Base-by-base conservation (phyloP, 2,113 vertebrate genomes). In the Coryphaenoides rupestris region DNA sequence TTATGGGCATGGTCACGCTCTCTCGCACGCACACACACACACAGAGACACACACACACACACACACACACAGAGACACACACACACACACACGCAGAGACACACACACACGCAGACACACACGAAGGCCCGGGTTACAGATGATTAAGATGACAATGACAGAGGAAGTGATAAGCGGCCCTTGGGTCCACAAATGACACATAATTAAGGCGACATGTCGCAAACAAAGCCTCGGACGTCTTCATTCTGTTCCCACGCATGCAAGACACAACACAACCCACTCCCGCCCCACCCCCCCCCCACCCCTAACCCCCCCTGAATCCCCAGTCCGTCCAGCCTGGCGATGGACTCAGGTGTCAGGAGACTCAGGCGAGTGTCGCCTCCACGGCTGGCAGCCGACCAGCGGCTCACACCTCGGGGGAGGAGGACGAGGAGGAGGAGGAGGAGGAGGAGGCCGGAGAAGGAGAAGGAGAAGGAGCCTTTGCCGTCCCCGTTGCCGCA, bases 101-200 rank as follows among this genome's bases (percentile, higher is more conserved):
- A n/a, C n/a, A n/a, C n/a, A n/a, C n/a, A n/a, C n/a, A n/a, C n/a
- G n/a, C n/a, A n/a, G n/a, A n/a, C n/a, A n/a, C 55, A 57, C 22
- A 23, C 9, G 7, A 2, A 26, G 76, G 77, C 84, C 63, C 74
- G 65, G 65, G 55, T 88, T 84, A 86, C 80, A 87, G 81, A 88
- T 91, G 87, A 92, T 91, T 92, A 90, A 91, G 84, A 85, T 86
- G 88, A 91, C 89, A 90, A 83, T 87, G 88, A 90, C 85, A 86
- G 79, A 81, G 74, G 73, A 74, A 78, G 82, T 72, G 87, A 90
- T 92, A 92, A 92, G 87, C 79, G 75, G 74, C 81, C 91, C 86
- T 92, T 92, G 90, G 90, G 87, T 90, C 89, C 89, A 89, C 85
- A 92, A 91, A 92, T 90, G 85, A 90, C 82, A 79, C 79, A 86